A percentile compares a stretch with the other conserved stretches of the same genome.
phyloP scores from a whole-genome alignment of 2,113 vertebrate genomes.

The Noctilio leporinus region DNA sequence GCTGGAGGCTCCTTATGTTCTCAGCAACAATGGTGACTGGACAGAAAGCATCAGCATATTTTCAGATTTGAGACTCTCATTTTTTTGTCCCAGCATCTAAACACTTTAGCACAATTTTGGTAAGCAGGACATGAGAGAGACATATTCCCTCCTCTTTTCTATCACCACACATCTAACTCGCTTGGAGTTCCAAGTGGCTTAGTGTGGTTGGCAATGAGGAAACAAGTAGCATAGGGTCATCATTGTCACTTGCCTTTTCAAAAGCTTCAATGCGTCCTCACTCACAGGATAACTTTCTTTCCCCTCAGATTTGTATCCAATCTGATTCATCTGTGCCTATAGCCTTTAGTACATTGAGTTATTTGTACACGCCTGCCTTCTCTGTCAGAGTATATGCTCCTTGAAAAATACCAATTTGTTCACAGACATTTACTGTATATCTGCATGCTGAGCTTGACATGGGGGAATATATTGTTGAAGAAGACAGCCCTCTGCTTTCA shows the following conservation, averaged over 20 bases:
- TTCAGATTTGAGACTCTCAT: slow-evolving; percentile 16
- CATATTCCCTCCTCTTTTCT: slow-evolving; percentile 18
- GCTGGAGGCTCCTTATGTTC: neutral
- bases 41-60: neutral
- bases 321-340: neutral
- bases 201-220: slow-evolving; percentile 49
- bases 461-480: neutral
- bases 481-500: neutral
- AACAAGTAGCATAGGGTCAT: slow-evolving; percentile 16
- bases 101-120: slow-evolving; percentile 28
- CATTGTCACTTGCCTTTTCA: neutral
- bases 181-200: slow-evolving; percentile 40
- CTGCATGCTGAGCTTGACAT: neutral
- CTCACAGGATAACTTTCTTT: neutral
- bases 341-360: neutral
- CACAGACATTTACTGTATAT: neutral
- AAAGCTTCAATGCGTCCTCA: neutral
- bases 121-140: neutral
- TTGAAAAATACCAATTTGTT: neutral
- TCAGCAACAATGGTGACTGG: neutral
- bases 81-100: slow-evolving; percentile 16
- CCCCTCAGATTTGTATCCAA: neutral
- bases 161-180: slow-evolving; percentile 11
- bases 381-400: neutral
- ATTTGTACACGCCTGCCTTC: neutral